A percentile compares a stretch with the other conserved stretches of the same genome.
These are phyloP conservation scores for Mizuhopecten yessoensis DNA, from an alignment of 1,140 invertebrate species.

Conservation along the genomic window DNA sequence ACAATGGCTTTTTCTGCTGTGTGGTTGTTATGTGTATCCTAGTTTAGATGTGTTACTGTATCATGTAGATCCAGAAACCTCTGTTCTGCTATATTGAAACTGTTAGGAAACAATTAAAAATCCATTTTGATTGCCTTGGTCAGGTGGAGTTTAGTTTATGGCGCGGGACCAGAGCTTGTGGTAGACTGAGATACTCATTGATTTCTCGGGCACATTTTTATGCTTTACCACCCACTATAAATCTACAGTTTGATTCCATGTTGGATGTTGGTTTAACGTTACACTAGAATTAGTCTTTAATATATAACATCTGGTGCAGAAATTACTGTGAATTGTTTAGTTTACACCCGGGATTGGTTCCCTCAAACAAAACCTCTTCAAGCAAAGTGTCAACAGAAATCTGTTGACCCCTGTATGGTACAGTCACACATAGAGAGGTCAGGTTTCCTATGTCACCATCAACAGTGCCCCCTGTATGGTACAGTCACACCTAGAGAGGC, in stretches of 20 bases:
- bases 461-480: neutral
- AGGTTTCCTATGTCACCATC: neutral
- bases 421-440: neutral
- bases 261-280: neutral
- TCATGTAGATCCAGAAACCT: neutral
- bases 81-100: neutral
- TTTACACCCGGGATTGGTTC: neutral
- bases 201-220: neutral
- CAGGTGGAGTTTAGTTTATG: neutral
- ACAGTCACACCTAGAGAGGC: neutral
- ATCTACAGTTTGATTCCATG: neutral
- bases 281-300: constrained; percentile 30
- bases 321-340: neutral
- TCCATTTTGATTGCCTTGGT: neutral
- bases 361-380: neutral
- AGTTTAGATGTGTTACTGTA: neutral
- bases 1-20: neutral
- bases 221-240: neutral
- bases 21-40: neutral
- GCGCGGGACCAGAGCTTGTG: neutral
- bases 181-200: neutral
- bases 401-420: neutral
- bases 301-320: neutral
- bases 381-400: neutral
- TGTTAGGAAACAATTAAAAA: neutral